Evolutionary conservation across 2,888 invertebrate species (phyloP).

Genomic region (Aleiodes alternator): DNA sequence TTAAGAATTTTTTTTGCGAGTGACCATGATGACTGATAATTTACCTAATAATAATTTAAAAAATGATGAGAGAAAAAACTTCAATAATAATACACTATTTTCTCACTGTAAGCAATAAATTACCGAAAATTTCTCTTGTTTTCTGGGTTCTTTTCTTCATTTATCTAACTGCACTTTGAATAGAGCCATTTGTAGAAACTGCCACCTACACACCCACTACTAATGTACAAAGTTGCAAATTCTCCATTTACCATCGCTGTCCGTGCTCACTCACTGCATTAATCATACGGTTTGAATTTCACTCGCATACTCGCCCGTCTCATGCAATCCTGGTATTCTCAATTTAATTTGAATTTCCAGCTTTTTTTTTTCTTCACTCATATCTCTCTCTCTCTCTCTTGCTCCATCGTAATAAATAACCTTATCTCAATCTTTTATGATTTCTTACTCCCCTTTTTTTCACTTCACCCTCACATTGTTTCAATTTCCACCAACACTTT

Average conservation of each 20-base stretch:
- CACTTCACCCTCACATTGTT: slow-evolving; percentile 38
- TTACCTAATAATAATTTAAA: too few species aligned
- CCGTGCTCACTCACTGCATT: background rate
- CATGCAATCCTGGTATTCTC: background rate
- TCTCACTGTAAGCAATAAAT: too few species aligned
- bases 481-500: background rate
- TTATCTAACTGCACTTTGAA: too few species aligned
- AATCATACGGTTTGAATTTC: background rate
- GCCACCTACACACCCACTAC: background rate
- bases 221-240: slow-evolving; percentile 17
- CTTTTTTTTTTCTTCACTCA: background rate
- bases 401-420: background rate
- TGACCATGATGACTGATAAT: background rate
- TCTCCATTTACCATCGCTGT: background rate
- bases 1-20: background rate
- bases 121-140: background rate
- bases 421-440: slow-evolving; percentile 15
- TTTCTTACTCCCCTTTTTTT: slow-evolving; percentile 26
- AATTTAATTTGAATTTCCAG: too few species aligned
- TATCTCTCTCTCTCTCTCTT: background rate
- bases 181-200: too few species aligned
- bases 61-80: too few species aligned
- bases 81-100: too few species aligned
- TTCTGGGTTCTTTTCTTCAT: background rate
- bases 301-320: slow-evolving; percentile 1